Evolutionary conservation across 2,797 vertebrate genomes (phyloP), one percentile per base, ranked within the genome.

Genomic region (Acrossocheilus fasciatus): DNA sequence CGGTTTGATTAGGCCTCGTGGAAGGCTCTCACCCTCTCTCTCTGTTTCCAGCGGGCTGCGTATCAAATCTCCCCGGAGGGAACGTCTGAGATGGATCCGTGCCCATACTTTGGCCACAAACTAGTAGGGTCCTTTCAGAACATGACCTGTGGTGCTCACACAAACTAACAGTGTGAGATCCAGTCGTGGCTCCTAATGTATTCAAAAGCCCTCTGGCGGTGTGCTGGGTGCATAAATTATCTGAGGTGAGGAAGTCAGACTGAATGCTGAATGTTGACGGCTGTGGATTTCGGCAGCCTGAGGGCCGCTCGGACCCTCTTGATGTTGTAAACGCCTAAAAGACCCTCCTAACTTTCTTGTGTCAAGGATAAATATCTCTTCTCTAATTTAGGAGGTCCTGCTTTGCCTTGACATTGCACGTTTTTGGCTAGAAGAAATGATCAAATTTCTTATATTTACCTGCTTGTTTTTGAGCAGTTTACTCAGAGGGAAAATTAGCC

Each of bases 1-100:
- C 89, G 91, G 91, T 91, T 93, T 92, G 92, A 94, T 94, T 93
- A 91, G 87, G 54, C 90, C 91, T 91, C 90, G 1, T 77, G 91
- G 91, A 91, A 92, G 88, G 70, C 54, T 54, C 62, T 52, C 57
- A 20, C 11, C 52, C 66, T 70, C 47, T 68, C 36, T 64, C 41
- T 66, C 52, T 30, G 23, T 64, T 68, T 76, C 50, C 45, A 70
- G 47, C 20, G 81, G 52, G 85, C 41, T 26, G 82, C n/a, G 74
- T 66, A 70, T 59, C 36, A 62, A 57, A 64, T 82, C 69, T 39
- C 59, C 80, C 83, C 10, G 30, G 83, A 66, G 54, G 66, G 68
- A 68, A 47, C 41, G 68, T 78, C 62, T 81, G 15, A 75, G 36
- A 80, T 80, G 84, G 86, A 72, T 62, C 39, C 26, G 18, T 39